These are phyloP conservation scores for Chelonia mydas DNA, from an alignment of 2,797 vertebrate genomes.

Conservation along the genomic window DNA sequence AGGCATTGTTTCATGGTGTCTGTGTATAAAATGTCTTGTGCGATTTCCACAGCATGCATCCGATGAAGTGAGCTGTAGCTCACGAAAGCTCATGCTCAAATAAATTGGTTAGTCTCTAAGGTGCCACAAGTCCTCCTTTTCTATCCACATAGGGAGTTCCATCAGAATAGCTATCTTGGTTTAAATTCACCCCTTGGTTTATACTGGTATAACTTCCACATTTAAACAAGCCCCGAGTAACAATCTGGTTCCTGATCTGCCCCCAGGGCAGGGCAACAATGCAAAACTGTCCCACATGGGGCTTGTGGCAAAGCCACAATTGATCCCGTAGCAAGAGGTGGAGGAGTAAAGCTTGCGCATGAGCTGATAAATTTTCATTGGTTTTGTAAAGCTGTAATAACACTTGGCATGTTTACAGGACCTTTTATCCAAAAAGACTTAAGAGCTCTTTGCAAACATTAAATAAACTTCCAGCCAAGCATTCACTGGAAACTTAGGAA, in stretches of 20 bases:
- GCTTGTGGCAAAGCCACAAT: not conserved
- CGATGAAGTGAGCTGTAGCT: too few species aligned
- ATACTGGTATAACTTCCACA: not conserved
- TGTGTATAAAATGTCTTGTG: too few species aligned
- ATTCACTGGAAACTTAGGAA: not conserved
- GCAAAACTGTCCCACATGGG: too few species aligned
- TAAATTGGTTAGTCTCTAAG: too few species aligned
- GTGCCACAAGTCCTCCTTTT: too few species aligned
- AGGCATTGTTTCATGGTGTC: too few species aligned
- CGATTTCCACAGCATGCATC: too few species aligned
- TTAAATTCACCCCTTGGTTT: not conserved
- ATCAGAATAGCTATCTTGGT: not conserved
- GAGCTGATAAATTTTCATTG: not conserved
- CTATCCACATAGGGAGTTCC: not conserved
- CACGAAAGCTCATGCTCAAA: too few species aligned
- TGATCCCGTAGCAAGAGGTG: not conserved
- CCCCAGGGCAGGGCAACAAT: not conserved
- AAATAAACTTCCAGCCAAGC: not conserved
- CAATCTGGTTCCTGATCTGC: not conserved
- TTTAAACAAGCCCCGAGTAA: not conserved
- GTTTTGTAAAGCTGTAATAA: not conserved
- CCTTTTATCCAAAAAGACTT: not conserved
- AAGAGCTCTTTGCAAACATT: not conserved
- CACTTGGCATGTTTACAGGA: not conserved
- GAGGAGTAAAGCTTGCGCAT: not conserved